Percentiles rank a stretch among this genome's conserved stretches.
Evolutionary conservation across 2,113 vertebrate genomes (phyloP).

Genomic region (Epinephelus lanceolatus): DNA sequence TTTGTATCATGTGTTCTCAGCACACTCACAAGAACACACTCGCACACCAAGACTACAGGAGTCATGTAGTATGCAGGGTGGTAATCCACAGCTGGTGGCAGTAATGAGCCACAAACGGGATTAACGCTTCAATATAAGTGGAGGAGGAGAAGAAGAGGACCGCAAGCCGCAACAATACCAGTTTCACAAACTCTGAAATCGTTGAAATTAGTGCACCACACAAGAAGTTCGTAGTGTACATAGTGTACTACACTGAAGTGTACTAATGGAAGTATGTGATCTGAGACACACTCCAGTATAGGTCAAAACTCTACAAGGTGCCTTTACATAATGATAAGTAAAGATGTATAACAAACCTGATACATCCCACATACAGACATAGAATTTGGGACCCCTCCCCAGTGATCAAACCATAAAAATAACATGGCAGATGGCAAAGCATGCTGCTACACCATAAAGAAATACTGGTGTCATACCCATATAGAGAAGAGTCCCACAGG

Average conservation of each 20-base stretch:
- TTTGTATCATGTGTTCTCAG: neutral
- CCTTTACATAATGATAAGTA: neutral
- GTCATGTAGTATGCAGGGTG: neutral
- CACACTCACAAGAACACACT: neutral
- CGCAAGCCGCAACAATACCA: neutral
- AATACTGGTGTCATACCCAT: conserved; percentile 84
- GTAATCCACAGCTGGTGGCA: conserved; percentile 9
- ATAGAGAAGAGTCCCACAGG: conserved; percentile 89
- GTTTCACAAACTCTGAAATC: neutral
- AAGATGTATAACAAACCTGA: neutral
- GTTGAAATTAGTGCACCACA: too few relatives aligned
- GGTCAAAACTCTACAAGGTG: neutral
- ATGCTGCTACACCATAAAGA: conserved; percentile 11
- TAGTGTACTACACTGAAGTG: too few relatives aligned
- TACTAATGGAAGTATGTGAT: too few relatives aligned
- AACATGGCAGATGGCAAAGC: neutral
- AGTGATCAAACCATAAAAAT: conserved; percentile 4
- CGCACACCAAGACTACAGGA: neutral
- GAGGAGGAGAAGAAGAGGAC: neutral
- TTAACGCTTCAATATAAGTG: neutral
- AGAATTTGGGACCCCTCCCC: neutral
- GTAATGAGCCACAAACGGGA: conserved; percentile 31
- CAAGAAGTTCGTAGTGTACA: too few relatives aligned
- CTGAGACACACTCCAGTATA: too few relatives aligned
- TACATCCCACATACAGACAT: neutral